Conservation (phyloP, 23 tunicate species). For the Halocynthia roretzi region DNA sequence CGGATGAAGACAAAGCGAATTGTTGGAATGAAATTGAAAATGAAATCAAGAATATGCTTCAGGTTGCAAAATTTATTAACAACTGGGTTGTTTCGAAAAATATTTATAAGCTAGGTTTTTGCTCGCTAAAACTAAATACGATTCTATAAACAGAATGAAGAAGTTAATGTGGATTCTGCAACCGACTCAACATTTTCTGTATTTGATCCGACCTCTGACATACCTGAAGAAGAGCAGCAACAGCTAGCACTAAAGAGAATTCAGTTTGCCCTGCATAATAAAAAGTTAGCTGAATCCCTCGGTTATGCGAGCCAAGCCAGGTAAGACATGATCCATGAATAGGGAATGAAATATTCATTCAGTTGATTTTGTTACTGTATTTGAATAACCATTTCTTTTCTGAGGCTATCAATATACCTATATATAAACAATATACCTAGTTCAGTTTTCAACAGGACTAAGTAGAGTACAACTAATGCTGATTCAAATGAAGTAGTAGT, state of each 20-base stretch:
- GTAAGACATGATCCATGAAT: slow-evolving; percentile 3
- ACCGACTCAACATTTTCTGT: slow-evolving; percentile 13
- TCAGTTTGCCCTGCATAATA: slow-evolving; percentile 28
- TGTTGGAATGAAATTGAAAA: slow-evolving; percentile 55
- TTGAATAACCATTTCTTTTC: no score
- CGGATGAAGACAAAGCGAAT: slow-evolving; percentile 52
- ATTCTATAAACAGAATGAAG: not conserved
- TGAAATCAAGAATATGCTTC: slow-evolving; percentile 7
- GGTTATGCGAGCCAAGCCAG: slow-evolving; percentile 46
- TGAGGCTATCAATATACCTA: no score
- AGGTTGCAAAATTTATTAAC: slow-evolving; percentile 16
- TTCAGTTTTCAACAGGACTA: no score
- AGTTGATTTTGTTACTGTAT: not conserved
- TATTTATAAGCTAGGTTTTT: no score
- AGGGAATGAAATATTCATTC: no score
- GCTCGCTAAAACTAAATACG: no score
- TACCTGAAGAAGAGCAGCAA: slow-evolving; percentile 63
- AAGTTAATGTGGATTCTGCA: not conserved
- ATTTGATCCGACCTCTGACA: slow-evolving; percentile 59
- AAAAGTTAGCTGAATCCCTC: slow-evolving; percentile 19
- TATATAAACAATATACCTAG: no score
- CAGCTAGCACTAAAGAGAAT: slow-evolving; percentile 41
- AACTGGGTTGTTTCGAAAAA: no score
- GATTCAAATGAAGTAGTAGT: no score
- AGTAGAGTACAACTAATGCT: no score